Evolutionary conservation across 2,113 vertebrate species (phyloP).

Genomic region (Pleuronectes platessa): DNA sequence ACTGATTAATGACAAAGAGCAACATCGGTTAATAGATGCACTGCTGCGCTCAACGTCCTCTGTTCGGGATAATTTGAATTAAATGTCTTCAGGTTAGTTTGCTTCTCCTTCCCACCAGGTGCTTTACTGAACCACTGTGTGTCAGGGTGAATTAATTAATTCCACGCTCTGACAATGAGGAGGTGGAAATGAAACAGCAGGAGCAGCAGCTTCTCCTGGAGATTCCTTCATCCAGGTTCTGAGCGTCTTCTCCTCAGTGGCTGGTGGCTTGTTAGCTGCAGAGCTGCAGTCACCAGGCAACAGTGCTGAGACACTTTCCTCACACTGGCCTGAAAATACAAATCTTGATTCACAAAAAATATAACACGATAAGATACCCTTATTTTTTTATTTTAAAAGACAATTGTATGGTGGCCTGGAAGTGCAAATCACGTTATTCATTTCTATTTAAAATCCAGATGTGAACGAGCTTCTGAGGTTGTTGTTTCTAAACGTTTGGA

Average conservation of each 20-base stretch:
- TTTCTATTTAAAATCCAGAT: too few species aligned
- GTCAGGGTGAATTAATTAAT: conserved; percentile 20
- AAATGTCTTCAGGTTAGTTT: too few species aligned
- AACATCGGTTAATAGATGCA: conserved; percentile 18
- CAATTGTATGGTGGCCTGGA: too few species aligned
- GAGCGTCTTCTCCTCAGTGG: not conserved
- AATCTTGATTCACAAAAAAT: conserved; percentile 22
- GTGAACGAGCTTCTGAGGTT: too few species aligned
- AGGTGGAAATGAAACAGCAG: conserved; percentile 19
- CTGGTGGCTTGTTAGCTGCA: conserved; percentile 25
- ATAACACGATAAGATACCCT: not conserved
- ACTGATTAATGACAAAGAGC: conserved; percentile 34
- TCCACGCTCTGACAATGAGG: conserved; percentile 41
- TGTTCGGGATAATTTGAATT: not conserved
- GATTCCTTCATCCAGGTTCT: conserved; percentile 12
- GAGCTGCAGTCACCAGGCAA: conserved; percentile 64
- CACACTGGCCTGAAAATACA: conserved; percentile 14
- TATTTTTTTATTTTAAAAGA: not conserved
- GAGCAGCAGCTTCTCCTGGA: conserved; percentile 16
- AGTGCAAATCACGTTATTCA: too few species aligned
- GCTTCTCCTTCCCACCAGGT: not conserved
- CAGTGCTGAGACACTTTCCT: conserved; percentile 24
- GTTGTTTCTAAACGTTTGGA: too few species aligned
- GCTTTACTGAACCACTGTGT: not conserved
- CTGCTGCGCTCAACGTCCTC: conserved; percentile 6